Evolutionary conservation across 1,140 invertebrate genomes (phyloP), one percentile per base, ranked within the genome.

Genomic region (Metaphire vulgaris): DNA sequence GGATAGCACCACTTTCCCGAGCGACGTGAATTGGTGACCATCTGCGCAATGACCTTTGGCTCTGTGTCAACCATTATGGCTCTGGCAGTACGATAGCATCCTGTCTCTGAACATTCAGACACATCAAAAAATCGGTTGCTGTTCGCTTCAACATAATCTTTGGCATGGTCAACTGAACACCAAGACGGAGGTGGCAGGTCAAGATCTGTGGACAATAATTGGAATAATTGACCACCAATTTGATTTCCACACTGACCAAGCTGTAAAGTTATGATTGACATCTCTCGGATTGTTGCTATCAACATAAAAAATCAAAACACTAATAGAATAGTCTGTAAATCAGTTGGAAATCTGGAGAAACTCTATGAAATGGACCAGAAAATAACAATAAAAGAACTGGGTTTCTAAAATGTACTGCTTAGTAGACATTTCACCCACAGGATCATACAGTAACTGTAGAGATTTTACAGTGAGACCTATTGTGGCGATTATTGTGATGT

Each of bases 241-340:
- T 88, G 87, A 79, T 87, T 88, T 21, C 87, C 87, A 83, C 86
- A 88, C 79, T 88, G 87, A 67, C 87, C 87, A 64, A 88, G 69
- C 78, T 88, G 87, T 65, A 88, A 69, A 6, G 85, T 86, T 12
- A 87, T 80, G 16, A 86, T 69, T n/a, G 85, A 86, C 86, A 87
- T 87, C n/a, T 33, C 34, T 34, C 33, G 2, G 26, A 32, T 0
- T 12, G n/a, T n/a, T n/a, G n/a, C n/a, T n/a, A n/a, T n/a, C n/a
- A n/a, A n/a, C n/a, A n/a, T n/a, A n/a, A n/a, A n/a, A n/a, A n/a
- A n/a, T n/a, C n/a, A n/a, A n/a, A n/a, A n/a, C n/a, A n/a, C n/a
- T n/a, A n/a, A n/a, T n/a, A n/a, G n/a, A n/a, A n/a, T n/a, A n/a
- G n/a, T n/a, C n/a, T n/a, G n/a, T n/a, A n/a, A n/a, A n/a, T n/a